These are phyloP conservation scores for Macrobrachium nipponense DNA, from an alignment of 1,140 invertebrate genomes.

Conservation along the genomic window DNA sequence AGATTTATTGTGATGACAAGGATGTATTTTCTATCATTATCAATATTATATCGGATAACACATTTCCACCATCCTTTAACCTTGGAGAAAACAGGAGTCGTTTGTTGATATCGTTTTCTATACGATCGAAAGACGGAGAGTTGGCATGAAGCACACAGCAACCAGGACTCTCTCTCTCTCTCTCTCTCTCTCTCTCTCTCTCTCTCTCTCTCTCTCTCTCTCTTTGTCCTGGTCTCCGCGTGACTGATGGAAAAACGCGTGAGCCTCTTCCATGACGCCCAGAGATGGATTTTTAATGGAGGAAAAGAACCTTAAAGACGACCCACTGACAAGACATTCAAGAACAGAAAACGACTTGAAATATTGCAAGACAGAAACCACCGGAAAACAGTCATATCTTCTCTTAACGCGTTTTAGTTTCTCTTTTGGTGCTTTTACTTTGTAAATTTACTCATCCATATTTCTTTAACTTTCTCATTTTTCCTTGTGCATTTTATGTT, in stretches of 20 bases:
- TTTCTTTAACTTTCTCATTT: background rate
- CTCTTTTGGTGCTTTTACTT: background rate
- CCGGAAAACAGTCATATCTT: background rate
- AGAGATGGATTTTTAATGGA: slow-evolving; percentile 41
- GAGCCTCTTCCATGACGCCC: slow-evolving; percentile 21
- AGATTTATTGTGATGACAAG: too few relatives aligned
- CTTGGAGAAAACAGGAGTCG: too few relatives aligned
- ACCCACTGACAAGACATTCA: too few relatives aligned
- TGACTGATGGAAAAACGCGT: slow-evolving; percentile 25
- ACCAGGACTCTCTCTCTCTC: background rate
- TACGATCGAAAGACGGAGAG: slow-evolving; percentile 16
- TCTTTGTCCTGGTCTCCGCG: background rate
- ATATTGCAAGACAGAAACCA: too few relatives aligned
- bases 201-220: slow-evolving; percentile 11
- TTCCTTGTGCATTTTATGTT: background rate
- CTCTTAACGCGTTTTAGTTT: background rate
- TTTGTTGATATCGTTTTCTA: too few relatives aligned
- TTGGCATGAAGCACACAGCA: too few relatives aligned
- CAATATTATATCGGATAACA: too few relatives aligned
- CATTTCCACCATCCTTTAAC: too few relatives aligned
- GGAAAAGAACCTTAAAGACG: slow-evolving; percentile 3
- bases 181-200: background rate
- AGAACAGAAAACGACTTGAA: too few relatives aligned
- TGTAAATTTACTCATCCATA: background rate
- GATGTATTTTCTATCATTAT: too few relatives aligned